Evolutionary conservation across 2,797 vertebrate genomes (phyloP).

Genomic region (Muraenolepis orangiensis): DNA sequence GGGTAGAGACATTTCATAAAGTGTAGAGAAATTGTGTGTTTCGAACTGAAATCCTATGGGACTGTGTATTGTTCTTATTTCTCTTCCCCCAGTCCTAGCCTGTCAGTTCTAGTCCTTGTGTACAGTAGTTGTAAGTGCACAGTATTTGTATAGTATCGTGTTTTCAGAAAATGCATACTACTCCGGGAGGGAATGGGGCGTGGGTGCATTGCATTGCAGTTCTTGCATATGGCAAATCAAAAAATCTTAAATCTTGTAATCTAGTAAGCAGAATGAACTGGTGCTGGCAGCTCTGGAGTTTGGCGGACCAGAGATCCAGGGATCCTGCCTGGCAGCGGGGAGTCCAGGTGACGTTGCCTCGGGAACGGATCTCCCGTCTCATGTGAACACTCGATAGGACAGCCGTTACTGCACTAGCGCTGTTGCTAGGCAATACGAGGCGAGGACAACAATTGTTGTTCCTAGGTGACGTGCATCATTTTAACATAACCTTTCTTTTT

Average conservation of each 20-base stretch:
- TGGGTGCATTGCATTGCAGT: too few relatives aligned
- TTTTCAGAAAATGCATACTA: too few relatives aligned
- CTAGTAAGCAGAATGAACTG: not conserved
- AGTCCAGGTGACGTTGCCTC: not conserved
- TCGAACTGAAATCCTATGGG: not conserved
- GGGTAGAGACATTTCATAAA: not conserved
- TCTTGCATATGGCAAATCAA: too few relatives aligned
- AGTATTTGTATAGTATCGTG: too few relatives aligned
- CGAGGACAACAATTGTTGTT: not conserved
- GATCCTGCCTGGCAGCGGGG: not conserved
- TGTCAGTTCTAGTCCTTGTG: too few relatives aligned
- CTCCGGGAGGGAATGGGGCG: too few relatives aligned
- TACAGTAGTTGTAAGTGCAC: too few relatives aligned
- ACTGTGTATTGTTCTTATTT: not conserved
- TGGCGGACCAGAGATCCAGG: not conserved
- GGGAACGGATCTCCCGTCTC: not conserved
- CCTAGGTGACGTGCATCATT: too few relatives aligned
- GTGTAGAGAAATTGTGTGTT: not conserved
- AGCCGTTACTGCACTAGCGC: not conserved
- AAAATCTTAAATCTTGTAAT: too few relatives aligned
- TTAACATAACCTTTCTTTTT: not conserved
- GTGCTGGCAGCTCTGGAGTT: not conserved
- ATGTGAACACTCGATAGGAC: not conserved
- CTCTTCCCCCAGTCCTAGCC: not conserved
- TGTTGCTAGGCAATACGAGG: not conserved